A percentile compares a stretch with the other conserved stretches of the same genome.
phyloP scores from a whole-genome alignment of 2,888 invertebrate species.

The Cetonia aurata region DNA sequence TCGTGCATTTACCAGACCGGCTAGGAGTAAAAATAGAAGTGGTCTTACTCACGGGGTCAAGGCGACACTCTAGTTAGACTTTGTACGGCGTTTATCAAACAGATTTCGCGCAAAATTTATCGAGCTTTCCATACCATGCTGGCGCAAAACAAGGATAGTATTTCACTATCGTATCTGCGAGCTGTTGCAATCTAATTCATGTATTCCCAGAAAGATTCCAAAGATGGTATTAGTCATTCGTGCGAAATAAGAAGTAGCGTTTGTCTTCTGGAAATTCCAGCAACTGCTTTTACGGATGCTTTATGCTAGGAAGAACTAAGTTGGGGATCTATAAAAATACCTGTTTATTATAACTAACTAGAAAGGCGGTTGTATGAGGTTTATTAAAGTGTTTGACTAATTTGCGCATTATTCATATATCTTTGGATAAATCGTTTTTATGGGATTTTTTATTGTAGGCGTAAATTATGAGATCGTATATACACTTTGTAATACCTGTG shows the following conservation, averaged over 20 bases:
- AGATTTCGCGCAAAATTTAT: slow-evolving; percentile 15
- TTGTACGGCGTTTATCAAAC: slow-evolving; percentile 5
- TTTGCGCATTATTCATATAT: too few relatives aligned
- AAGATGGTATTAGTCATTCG: background rate
- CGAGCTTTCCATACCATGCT: background rate
- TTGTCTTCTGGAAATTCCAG: slow-evolving; percentile 19
- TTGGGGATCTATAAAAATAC: too few relatives aligned
- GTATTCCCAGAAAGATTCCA: slow-evolving; percentile 4
- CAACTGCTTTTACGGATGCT: background rate
- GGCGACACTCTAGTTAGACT: slow-evolving; percentile 4
- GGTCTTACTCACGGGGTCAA: slow-evolving; percentile 31
- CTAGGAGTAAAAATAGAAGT: slow-evolving; percentile 29
- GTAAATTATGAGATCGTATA: too few relatives aligned
- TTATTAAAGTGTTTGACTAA: too few relatives aligned
- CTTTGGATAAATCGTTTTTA: too few relatives aligned
- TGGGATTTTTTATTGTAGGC: too few relatives aligned
- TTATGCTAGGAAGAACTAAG: too few relatives aligned
- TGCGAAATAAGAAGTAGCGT: slow-evolving; percentile 13
- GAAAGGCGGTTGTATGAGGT: too few relatives aligned
- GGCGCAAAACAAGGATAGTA: background rate
- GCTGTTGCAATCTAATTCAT: background rate
- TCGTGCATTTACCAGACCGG: slow-evolving; percentile 19
- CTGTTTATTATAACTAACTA: too few relatives aligned
- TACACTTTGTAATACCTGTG: too few relatives aligned
- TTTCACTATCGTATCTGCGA: background rate